Conservation (phyloP, 1,140 invertebrate species). For the Odontomachus brunneus region DNA sequence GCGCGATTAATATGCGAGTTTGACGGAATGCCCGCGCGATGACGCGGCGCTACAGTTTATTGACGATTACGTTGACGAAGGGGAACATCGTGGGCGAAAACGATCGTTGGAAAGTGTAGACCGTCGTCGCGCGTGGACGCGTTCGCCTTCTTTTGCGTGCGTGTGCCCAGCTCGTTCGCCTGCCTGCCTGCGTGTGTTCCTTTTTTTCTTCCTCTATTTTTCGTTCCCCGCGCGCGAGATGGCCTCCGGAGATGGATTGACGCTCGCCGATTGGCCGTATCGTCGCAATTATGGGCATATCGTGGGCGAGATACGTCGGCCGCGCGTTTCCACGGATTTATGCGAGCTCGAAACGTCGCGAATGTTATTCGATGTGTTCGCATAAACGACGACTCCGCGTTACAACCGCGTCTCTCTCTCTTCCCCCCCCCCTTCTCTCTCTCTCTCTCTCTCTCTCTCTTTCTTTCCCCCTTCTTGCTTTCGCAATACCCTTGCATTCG, state of each 20-base stretch:
- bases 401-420: neutral
- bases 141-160: conserved; percentile 14
- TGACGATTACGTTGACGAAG: conserved; percentile 44
- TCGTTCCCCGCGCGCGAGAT: conserved; percentile 28
- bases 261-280: conserved; percentile 36
- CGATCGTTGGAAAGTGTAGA: conserved; percentile 29
- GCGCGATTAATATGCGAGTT: conserved; percentile 67
- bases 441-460: neutral
- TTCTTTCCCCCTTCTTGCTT: conserved; percentile 19
- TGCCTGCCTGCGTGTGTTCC: conserved; percentile 3
- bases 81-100: conserved; percentile 39
- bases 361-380: conserved; percentile 62
- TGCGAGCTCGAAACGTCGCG: conserved; percentile 57
- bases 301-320: conserved; percentile 54
- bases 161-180: conserved; percentile 14
- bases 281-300: conserved; percentile 30
- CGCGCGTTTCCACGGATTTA: conserved; percentile 57
- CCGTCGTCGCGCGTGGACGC: neutral
- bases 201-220: conserved; percentile 41
- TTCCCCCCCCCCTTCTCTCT: neutral
- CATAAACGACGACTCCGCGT: conserved; percentile 61
- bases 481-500: conserved; percentile 49
- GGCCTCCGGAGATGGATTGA: conserved; percentile 40
- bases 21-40: conserved; percentile 55
- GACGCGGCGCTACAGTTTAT: conserved; percentile 48